A percentile compares a stretch with the other conserved stretches of the same genome.
phyloP scores from a whole-genome alignment of 2,888 invertebrate genomes.

The Erebia epiphron region DNA sequence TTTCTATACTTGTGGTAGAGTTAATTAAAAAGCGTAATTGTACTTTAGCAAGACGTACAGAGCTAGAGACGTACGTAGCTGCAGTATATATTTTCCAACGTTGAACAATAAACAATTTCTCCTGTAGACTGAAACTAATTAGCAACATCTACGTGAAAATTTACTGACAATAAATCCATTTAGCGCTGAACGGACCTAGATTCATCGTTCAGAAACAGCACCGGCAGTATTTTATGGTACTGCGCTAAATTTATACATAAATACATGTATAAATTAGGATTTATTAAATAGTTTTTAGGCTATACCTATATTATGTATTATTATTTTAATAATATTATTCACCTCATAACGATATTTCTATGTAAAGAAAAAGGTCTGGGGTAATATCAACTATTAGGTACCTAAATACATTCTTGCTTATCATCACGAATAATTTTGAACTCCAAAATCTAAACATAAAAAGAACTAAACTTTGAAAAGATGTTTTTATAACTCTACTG shows the following conservation, averaged over 20 bases:
- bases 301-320: too few relatives aligned
- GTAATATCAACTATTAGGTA: too few relatives aligned
- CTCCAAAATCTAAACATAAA: too few relatives aligned
- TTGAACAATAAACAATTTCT: slow-evolving; percentile 67
- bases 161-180: slow-evolving; percentile 75
- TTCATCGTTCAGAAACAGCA: slow-evolving; percentile 70
- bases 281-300: not conserved
- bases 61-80: slow-evolving; percentile 28
- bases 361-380: too few relatives aligned
- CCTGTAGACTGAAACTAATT: slow-evolving; percentile 70
- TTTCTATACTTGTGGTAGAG: too few relatives aligned
- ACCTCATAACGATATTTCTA: too few relatives aligned
- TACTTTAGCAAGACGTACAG: not conserved
- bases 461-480: too few relatives aligned
- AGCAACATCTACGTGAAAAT: slow-evolving; percentile 68
- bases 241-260: not conserved
- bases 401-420: too few relatives aligned
- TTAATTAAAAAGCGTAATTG: not conserved
- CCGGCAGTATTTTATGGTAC: slow-evolving; percentile 8
- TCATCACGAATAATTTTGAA: too few relatives aligned
- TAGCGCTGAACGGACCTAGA: slow-evolving; percentile 71
- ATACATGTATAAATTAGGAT: not conserved
- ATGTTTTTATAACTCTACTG: too few relatives aligned
- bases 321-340: too few relatives aligned
- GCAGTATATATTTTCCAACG: slow-evolving; percentile 55